Conservation (phyloP, 2,113 vertebrate species). For the Actenoides hombroni region DNA sequence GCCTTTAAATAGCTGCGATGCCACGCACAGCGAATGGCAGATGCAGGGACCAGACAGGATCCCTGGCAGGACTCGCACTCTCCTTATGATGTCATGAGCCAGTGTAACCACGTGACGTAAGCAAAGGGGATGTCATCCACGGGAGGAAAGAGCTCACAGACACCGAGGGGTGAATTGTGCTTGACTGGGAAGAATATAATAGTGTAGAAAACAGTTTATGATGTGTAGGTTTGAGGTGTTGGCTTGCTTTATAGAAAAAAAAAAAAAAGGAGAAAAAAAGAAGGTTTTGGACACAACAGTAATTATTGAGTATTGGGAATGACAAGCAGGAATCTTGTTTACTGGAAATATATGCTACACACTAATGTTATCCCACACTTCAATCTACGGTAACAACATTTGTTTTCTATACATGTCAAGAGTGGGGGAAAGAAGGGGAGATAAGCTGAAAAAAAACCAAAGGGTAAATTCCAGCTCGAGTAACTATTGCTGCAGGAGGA, state of each 20-base stretch:
- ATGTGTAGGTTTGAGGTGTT: not conserved
- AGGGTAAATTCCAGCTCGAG: not conserved
- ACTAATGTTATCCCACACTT: not conserved
- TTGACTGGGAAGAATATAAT: rapidly evolving
- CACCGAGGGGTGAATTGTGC: not conserved
- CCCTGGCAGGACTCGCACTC: not conserved
- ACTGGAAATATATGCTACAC: not conserved
- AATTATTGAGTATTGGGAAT: not conserved
- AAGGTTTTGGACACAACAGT: not conserved
- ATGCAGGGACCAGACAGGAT: not conserved
- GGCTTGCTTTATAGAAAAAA: not conserved
- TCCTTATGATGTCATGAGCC: not conserved
- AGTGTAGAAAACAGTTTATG: too few relatives aligned
- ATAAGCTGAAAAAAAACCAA: not conserved
- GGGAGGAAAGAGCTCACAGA: not conserved
- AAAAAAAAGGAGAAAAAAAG: not conserved
- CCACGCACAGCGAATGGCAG: rapidly evolving
- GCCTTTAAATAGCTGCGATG: not conserved
- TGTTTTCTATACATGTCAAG: rapidly evolving
- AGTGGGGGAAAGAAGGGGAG: not conserved
- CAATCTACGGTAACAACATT: not conserved
- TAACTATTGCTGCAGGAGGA: not conserved
- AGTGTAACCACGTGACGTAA: rapidly evolving
- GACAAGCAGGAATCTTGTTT: not conserved
- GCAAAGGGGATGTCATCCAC: not conserved